Evolutionary conservation across 2,797 vertebrate genomes (phyloP), one percentile per base, ranked within the genome.

Genomic region (Typhlichthys subterraneus): DNA sequence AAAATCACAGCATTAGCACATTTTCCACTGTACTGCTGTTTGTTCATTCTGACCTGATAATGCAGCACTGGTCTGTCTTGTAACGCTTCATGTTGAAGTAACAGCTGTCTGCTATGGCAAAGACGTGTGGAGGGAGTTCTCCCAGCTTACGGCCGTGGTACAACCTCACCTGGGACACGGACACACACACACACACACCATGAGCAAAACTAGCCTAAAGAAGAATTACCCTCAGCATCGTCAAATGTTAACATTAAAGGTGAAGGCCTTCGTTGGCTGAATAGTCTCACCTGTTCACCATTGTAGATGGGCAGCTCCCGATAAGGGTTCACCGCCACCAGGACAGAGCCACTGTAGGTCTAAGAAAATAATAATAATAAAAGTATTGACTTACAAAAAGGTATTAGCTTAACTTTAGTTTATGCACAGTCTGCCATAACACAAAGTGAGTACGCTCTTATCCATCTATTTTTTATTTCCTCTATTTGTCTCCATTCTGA

Each of bases 241-340:
- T 12, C 11, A 29, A 29, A 9, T 4, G 47, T 42, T 2, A 8
- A 42, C 38, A 42, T 42, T 38, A 38, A 38, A 9, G 38, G 38
- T 38, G 38, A 58, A 48, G 9, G 11, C 47, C 4, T 12, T 48
- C 12, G 2, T 1, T 53, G 0, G 59, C 2, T 4, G 15, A 17
- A 33, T 2, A 17, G 46, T 2, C 77, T 68, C 56, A 88, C 88
- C 80, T 96, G 94, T 7, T 96, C 94, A 0, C 42, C 53, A 0
- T 93, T 91, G 71, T 98, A 99, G 49, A 98, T 70, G 0, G 96
- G 95, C 64, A 94, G 90, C 61, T 92, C 75, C 90, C 95, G 87
- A 86, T 98, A 99, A 0, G 97, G 97, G 83, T 98, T 99, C 82
- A 98, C 87, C 0, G 96, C 95, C 75, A 99, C 94, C 85, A 99